Percentiles rank a stretch among this genome's conserved stretches.
phyloP scores from a whole-genome alignment of 2,113 vertebrate genomes.

The Elephas maximus region DNA sequence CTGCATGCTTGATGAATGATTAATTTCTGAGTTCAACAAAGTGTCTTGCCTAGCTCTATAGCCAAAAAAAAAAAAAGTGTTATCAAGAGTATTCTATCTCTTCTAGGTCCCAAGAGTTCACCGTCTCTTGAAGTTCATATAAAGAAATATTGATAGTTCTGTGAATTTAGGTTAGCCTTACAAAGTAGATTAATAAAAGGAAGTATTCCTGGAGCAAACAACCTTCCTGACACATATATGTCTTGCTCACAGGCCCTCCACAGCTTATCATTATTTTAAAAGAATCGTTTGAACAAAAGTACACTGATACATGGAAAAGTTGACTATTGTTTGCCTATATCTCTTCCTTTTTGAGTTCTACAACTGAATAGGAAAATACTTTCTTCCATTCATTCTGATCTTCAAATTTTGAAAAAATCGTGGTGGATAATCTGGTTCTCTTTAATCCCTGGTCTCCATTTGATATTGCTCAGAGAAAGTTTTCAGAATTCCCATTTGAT shows the following conservation, averaged over 20 bases:
- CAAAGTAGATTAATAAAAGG: not conserved
- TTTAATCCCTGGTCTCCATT: not conserved
- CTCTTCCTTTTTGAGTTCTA: not conserved
- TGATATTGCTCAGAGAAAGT: not conserved
- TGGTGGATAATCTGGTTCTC: not conserved
- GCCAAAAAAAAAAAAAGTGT: not conserved
- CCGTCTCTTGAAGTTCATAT: not conserved
- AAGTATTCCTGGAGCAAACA: not conserved
- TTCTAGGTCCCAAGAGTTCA: not conserved
- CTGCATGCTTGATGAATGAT: not conserved
- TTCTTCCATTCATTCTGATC: not conserved
- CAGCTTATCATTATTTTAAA: not conserved
- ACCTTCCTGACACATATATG: not conserved
- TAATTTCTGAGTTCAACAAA: not conserved
- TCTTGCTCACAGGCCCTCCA: not conserved
- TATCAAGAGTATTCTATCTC: not conserved
- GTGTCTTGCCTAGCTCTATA: not conserved
- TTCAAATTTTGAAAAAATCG: not conserved
- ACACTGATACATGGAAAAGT: not conserved
- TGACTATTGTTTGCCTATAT: not conserved
- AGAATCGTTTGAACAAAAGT: not conserved
- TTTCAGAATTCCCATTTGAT: not conserved
- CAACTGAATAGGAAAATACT: not conserved
- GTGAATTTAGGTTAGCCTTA: constrained; percentile 14
- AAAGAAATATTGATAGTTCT: not conserved